Percentiles rank a stretch among this genome's conserved stretches.
These are phyloP conservation scores for Oreochromis tanganicae DNA, from an alignment of 2,113 vertebrate species.

Conservation along the genomic window DNA sequence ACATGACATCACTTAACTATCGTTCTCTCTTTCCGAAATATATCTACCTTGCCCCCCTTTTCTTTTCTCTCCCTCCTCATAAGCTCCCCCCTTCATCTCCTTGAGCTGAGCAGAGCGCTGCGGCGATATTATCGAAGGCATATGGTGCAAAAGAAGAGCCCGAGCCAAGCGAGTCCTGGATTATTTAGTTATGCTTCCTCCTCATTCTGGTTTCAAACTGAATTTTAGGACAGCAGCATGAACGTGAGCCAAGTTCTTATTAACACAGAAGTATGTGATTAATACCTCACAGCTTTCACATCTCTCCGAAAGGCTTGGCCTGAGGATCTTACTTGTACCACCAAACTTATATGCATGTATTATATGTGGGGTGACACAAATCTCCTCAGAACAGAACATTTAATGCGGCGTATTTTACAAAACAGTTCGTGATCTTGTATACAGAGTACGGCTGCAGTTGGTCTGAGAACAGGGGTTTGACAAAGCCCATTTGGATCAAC, in stretches of 20 bases:
- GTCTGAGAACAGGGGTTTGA: not conserved
- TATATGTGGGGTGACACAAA: not conserved
- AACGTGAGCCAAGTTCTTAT: constrained; percentile 80
- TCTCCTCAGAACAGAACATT: not conserved
- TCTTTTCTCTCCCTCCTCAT: not conserved
- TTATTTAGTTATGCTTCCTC: constrained; percentile 73
- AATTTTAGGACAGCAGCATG: constrained; percentile 65
- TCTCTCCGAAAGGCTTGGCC: constrained; percentile 41
- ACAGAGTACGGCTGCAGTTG: not conserved
- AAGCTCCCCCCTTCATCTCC: not conserved
- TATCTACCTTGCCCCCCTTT: not conserved
- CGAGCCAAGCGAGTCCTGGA: constrained; percentile 78
- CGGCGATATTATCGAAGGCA: constrained; percentile 78
- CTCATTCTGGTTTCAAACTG: constrained; percentile 45
- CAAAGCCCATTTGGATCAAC: not conserved
- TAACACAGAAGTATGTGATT: constrained; percentile 76
- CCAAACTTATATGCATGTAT: not conserved
- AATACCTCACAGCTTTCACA: constrained; percentile 68
- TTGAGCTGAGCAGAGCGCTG: not conserved
- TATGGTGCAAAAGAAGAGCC: constrained; percentile 71
- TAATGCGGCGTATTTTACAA: not conserved
- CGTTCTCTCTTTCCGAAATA: not conserved
- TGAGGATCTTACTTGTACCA: constrained; percentile 25
- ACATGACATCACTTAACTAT: constrained; percentile 68
- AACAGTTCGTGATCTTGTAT: not conserved